Evolutionary conservation across 2,797 vertebrate species (phyloP).

Genomic region (Astyanax mexicanus): DNA sequence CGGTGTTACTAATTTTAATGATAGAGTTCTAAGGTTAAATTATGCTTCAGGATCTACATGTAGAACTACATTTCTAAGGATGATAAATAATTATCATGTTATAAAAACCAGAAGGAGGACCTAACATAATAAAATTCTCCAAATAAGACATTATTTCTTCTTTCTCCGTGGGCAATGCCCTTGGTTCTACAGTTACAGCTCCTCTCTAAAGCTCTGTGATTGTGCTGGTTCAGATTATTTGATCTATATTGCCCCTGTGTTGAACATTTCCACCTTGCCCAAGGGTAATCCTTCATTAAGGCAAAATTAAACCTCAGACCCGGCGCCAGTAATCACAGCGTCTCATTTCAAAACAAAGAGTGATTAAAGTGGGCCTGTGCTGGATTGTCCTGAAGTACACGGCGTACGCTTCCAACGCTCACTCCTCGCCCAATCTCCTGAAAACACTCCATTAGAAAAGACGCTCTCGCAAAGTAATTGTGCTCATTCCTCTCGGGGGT

Average conservation of each 20-base stretch:
- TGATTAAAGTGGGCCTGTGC: conserved; percentile 28
- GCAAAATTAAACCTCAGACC: conserved; percentile 13
- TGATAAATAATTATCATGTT: neutral
- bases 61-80: neutral
- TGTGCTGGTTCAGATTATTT: neutral
- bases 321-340: conserved; percentile 1
- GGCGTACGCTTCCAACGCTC: conserved; percentile 1
- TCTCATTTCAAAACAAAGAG: conserved; percentile 26
- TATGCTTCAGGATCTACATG: neutral
- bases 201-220: neutral
- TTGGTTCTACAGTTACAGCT: neutral
- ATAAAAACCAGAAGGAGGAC: no score
- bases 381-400: conserved; percentile 17
- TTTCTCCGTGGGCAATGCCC: neutral
- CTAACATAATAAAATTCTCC: neutral
- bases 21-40: no score
- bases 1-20: no score
- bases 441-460: conserved; percentile 32
- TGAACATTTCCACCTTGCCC: neutral
- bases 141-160: neutral
- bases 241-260: neutral
- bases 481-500: conserved; percentile 19
- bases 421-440: conserved; percentile 14
- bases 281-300: conserved; percentile 16
- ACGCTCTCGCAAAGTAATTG: neutral